Evolutionary conservation across 2,888 invertebrate species (phyloP), one percentile per base, ranked within the genome.

Genomic region (Andrena praecox): DNA sequence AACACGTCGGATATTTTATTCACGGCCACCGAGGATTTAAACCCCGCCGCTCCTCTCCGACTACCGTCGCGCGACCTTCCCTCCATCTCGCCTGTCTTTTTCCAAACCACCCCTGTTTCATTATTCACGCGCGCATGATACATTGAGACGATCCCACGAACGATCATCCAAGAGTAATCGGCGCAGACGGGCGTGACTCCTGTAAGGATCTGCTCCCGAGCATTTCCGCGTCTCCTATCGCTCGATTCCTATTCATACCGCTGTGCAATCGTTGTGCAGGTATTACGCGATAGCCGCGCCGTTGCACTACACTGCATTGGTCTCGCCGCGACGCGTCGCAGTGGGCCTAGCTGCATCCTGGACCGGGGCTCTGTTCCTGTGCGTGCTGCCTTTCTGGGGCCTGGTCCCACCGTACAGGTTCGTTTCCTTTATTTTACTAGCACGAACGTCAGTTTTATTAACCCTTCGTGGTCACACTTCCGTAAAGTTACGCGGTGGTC

Each of bases 261-360:
- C 50, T 12, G 60, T 62, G 48, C 33, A 52, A 77, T 64, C 64
- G 24, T 48, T 80, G 64, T 74, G 27, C 84, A 94, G 97, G 81
- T 97, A 97, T 84, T 97, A 97, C 82, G 97, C 97, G 60, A 97
- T 97, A 71, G 96, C 97, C 0, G 96, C 97, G 0, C 97, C 97
- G 0, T 94, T 97, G 80, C 97, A 97, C 92, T 97, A 97, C 93
- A 96, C 96, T 33, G 96, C 97, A 70, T 95, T 97, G 77, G 97
- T 97, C 29, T 97, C 96, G 56, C 96, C 96, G 0, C 96, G 95
- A 88, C 96, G 96, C 95, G 96, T 96, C 70, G 94, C 96, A 77
- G 94, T 96, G 74, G 97, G 96, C 87, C 94, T 97, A 83, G 95
- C 95, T 3, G 94, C 95, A 77, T 96, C 97, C 42, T 97, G 97